Conservation (phyloP, 2,113 vertebrate species). For the Ariopsis seemanni region DNA sequence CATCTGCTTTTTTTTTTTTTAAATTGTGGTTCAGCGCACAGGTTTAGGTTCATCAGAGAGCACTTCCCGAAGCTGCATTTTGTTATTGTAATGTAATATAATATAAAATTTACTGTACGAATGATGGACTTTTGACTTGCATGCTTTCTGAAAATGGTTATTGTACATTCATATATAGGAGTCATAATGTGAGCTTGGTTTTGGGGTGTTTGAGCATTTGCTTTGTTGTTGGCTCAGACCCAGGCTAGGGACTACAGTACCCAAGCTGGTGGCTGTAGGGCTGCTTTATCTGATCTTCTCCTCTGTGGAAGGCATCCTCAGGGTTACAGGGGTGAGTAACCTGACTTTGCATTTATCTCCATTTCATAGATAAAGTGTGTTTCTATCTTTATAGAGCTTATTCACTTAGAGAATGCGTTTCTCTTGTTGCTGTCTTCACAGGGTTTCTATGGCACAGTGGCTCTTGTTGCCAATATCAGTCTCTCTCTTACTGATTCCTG, state of each 20-base stretch:
- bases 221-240: slow-evolving; percentile 66
- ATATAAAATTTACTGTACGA: neutral
- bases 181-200: neutral
- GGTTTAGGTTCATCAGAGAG: neutral
- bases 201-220: neutral
- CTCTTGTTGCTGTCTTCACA: slow-evolving; percentile 31
- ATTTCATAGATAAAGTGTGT: neutral
- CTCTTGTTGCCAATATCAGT: slow-evolving; percentile 83
- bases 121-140: neutral
- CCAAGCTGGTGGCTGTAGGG: slow-evolving; percentile 81
- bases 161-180: neutral
- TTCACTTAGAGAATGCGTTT: neutral
- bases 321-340: slow-evolving; percentile 80
- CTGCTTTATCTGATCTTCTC: slow-evolving; percentile 82
- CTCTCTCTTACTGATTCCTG: slow-evolving; percentile 85
- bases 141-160: neutral
- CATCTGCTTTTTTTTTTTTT: neutral
- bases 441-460: slow-evolving; percentile 83
- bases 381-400: neutral
- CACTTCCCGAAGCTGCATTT: neutral
- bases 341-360: neutral
- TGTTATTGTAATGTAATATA: neutral
- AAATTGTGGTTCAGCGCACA: neutral
- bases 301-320: slow-evolving; percentile 79
- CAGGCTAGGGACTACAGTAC: slow-evolving; percentile 82